Percentiles rank a stretch among this genome's conserved stretches.
phyloP scores from a whole-genome alignment of 2,113 vertebrate genomes.

The Lethenteron camtschaticum region DNA sequence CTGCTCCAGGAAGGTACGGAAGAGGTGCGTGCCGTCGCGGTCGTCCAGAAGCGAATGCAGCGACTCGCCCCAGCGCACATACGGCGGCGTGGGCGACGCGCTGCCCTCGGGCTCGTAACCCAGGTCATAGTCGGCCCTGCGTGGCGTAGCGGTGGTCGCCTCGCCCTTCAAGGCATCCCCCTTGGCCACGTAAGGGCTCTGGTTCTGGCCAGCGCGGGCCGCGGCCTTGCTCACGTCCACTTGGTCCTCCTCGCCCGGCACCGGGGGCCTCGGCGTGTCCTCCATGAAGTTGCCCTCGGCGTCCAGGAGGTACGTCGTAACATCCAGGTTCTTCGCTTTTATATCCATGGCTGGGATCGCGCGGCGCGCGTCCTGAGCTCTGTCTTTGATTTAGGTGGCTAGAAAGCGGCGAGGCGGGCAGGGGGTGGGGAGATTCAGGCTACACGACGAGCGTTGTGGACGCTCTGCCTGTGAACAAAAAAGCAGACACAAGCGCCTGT shows the following conservation, averaged over 20 bases:
- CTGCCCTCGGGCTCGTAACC: constrained; percentile 93
- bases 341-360: constrained; percentile 3
- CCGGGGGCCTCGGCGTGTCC: constrained; percentile 81
- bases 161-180: constrained; percentile 42
- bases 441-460: not conserved
- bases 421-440: not conserved
- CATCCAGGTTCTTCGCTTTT: constrained; percentile 3
- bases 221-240: constrained; percentile 32
- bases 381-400: not conserved
- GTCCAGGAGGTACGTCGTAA: constrained; percentile 37
- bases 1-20: constrained; percentile 72
- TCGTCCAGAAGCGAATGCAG: constrained; percentile 84
- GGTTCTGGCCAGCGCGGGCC: constrained; percentile 27
- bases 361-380: not conserved
- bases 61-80: constrained; percentile 85
- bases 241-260: constrained; percentile 78
- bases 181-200: constrained; percentile 38
- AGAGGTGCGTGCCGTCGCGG: constrained; percentile 79
- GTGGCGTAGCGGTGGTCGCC: constrained; percentile 52
- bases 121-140: constrained; percentile 73
- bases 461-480: not conserved
- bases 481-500: not conserved
- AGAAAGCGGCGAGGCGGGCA: not conserved
- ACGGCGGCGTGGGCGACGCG: constrained; percentile 79
- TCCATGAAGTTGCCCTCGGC: constrained; percentile 78